A percentile compares a stretch with the other conserved stretches of the same genome.
phyloP scores from a whole-genome alignment of 2,113 vertebrate genomes.

The Osmerus eperlanus region DNA sequence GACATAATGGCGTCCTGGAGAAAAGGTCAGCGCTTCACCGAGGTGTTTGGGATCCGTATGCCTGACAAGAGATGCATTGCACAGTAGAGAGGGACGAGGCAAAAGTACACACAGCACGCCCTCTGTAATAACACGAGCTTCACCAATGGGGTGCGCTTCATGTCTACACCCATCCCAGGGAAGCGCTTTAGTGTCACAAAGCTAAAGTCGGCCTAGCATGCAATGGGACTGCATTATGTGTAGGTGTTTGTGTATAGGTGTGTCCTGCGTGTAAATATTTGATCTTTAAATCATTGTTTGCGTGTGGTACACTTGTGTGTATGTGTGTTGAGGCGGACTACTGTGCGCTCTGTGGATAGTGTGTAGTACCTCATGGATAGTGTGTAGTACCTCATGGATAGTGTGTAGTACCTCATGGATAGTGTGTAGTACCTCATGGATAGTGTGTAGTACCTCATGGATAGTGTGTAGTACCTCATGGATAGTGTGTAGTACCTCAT shows the following conservation, averaged over 20 bases:
- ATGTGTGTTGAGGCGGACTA: neutral
- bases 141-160: conserved; percentile 15
- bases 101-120: conserved; percentile 31
- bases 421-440: neutral
- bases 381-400: too few relatives aligned
- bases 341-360: too few relatives aligned
- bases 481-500: neutral
- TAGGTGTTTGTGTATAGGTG: neutral
- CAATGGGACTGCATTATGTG: neutral
- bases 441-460: too few relatives aligned
- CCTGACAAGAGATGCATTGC: neutral
- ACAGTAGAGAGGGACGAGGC: neutral
- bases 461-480: too few relatives aligned
- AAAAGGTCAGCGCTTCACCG: neutral
- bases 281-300: neutral
- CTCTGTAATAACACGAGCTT: conserved; percentile 38
- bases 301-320: neutral
- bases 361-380: neutral
- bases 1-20: neutral
- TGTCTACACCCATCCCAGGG: conserved; percentile 18
- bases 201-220: conserved; percentile 24
- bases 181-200: conserved; percentile 6
- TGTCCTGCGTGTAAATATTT: neutral
- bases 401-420: neutral
- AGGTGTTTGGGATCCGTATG: neutral